Base-by-base conservation (phyloP, 2,113 vertebrate species). In the Gnathonemus longibarbis region DNA sequence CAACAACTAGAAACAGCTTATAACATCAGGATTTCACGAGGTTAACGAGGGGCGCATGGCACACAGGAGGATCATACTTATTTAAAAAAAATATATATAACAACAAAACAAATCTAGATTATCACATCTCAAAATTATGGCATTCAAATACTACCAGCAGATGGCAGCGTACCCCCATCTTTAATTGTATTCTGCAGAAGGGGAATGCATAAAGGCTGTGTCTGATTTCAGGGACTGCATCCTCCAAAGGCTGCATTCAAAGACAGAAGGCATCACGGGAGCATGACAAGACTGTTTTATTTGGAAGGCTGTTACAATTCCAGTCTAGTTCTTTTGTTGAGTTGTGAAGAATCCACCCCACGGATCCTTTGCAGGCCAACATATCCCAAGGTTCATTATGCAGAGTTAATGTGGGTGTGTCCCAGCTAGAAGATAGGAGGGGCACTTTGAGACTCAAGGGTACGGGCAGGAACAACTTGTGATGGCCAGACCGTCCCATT, bases 111-210 rank as follows among this genome's bases (percentile, higher is more conserved):
- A 62, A 66, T 27, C 62, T 66, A 66, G 24, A 66, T 66, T 66
- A 66, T 27, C 8, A 3, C 62, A 70, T 70, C 0, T 0, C 24
- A 66, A 66, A 66, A 66, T n/a, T 10, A 27, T 27, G 58, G 8
- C 24, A 27, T 70, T 70, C 27, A 39, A 39, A 88, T 52, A 70
- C 84, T 15, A 52, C 86, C 91, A 85, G 50, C 45, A 91, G 90
- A 86, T 90, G 90, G 89, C 89, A 91, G 70, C 85, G 3, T 50
- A 17, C 52, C 77, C 39, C 66, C 19, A 66, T 66, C 62, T 88
- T 87, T 39, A 27, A 15, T 49, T 70, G 62, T 70, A 13, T 70
- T 70, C 62, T 3, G 1, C 10, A 11, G 27, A 70, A 13, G 62
- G 10, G 27, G 27, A 70, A 70, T 70, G 10, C 62, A 15, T 31